Conservation (phyloP, 2,888 invertebrate genomes). For the Hololepta plana region DNA sequence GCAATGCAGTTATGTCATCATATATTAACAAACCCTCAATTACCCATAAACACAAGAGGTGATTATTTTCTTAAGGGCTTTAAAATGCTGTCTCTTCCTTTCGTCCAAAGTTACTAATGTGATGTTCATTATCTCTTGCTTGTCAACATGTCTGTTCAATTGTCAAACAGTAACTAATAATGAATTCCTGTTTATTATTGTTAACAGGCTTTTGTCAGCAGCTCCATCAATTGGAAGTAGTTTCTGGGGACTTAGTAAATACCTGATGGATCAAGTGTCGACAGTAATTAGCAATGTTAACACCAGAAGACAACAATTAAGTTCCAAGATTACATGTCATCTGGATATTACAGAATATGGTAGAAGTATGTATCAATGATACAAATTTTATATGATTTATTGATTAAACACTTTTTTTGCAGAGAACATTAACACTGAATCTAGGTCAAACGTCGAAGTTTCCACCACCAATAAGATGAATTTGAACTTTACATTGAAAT, state of each 20-base stretch:
- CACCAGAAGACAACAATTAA: slow-evolving; percentile 25
- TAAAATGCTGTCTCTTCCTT: slow-evolving; percentile 1
- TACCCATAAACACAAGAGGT: slow-evolving; percentile 7
- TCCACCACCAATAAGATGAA: slow-evolving; percentile 34
- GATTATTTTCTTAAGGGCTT: slow-evolving; percentile 6
- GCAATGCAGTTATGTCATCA: slow-evolving; percentile 17
- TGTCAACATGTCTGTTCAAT: neutral
- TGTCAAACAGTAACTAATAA: no score
- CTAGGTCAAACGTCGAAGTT: slow-evolving; percentile 20
- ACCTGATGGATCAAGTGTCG: slow-evolving; percentile 38
- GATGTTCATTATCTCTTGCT: slow-evolving; percentile 1
- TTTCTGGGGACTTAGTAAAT: slow-evolving; percentile 36
- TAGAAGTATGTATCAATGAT: slow-evolving; percentile 13
- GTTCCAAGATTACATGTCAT: slow-evolving; percentile 41
- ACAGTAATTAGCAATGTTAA: slow-evolving; percentile 31
- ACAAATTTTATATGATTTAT: slow-evolving; percentile 5
- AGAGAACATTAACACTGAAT: slow-evolving; percentile 26
- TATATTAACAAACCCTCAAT: slow-evolving; percentile 5
- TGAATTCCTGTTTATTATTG: no score
- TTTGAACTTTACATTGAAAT: slow-evolving; percentile 39
- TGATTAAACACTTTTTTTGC: slow-evolving; percentile 11
- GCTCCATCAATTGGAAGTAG: slow-evolving; percentile 53
- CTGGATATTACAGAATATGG: slow-evolving; percentile 46
- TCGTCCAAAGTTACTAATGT: no score
- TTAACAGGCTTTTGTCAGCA: slow-evolving; percentile 45